Evolutionary conservation across 2,888 invertebrate genomes (phyloP), one percentile per base, ranked within the genome.

Genomic region (Eilema depressum): DNA sequence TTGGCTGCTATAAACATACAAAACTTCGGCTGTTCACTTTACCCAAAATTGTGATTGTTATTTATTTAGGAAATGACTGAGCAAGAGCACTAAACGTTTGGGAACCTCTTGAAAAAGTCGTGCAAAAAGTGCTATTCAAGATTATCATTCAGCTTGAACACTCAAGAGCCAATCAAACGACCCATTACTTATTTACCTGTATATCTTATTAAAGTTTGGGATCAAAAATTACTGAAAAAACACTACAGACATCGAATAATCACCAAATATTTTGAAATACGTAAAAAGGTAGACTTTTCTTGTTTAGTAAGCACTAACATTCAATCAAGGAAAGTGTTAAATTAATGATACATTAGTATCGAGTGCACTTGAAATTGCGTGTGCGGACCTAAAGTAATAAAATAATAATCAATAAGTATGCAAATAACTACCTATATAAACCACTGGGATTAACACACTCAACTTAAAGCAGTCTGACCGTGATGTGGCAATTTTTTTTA

Each of bases 21-120:
- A n/a, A n/a, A n/a, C n/a, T 8, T 3, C 3, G 17, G 41, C 2
- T 17, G 3, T 41, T 41, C 1, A 20, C 20, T 5, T 17, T 47
- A 47, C 20, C 7, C 47, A 47, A 47, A 20, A 20, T 47, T 47
- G 53, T n/a, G 53, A 20, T n/a, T 3, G n/a, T 53, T 8, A 20
- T 53, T 20, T 53, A 53, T 53, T 53, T 53, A 53, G 53, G 53
- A 53, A 53, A 53, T 53, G 53, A 53, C 53, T n/a, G 53, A n/a
- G 53, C 53, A 53, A 7, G 53, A 53, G 53, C 53, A 53, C 53
- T 53, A n/a, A n/a, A n/a, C 20, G 10, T 53, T 53, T 53, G n/a
- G n/a, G 53, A 53, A n/a, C 53, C 53, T n/a, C 53, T 20, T 53
- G 41, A 47, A 47, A 47, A 47, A 47, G 53, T 53, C 53, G 53